A percentile compares a stretch with the other conserved stretches of the same genome.
These are phyloP conservation scores for Caenorhabditis sp. DNA, from an alignment of 2,888 invertebrate species.

Conservation along the genomic window DNA sequence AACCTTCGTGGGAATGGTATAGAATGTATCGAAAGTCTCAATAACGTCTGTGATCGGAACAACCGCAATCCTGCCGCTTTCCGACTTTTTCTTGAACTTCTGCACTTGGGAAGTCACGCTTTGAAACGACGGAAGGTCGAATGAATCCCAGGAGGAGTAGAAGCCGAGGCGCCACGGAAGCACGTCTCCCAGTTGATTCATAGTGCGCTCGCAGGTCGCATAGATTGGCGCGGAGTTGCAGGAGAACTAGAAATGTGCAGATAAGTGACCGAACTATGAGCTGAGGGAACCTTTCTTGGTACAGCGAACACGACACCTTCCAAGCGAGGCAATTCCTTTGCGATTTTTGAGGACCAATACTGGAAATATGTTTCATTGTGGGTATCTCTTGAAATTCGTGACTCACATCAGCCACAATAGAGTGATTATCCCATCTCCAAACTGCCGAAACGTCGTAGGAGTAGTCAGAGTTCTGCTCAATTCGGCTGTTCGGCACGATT, in stretches of 20 bases:
- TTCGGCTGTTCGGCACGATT: conserved; percentile 33
- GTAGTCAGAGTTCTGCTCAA: conserved; percentile 59
- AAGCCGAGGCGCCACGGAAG: conserved; percentile 68
- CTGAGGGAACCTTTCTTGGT: conserved; percentile 48
- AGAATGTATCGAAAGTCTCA: conserved; percentile 69
- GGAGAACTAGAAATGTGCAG: neutral
- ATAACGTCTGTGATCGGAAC: conserved; percentile 69
- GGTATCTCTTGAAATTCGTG: neutral
- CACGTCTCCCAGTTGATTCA: conserved; percentile 48
- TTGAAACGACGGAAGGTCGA: conserved; percentile 48
- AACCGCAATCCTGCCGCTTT: conserved; percentile 46
- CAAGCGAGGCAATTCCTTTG: conserved; percentile 18
- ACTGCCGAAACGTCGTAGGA: conserved; percentile 59
- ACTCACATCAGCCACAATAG: conserved; percentile 59
- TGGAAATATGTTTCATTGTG: conserved; percentile 20
- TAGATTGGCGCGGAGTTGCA: conserved; percentile 52
- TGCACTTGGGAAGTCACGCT: conserved; percentile 43
- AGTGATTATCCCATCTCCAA: conserved; percentile 65
- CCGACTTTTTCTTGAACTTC: conserved; percentile 33
- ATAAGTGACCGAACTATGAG: neutral
- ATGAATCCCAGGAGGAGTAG: conserved; percentile 68
- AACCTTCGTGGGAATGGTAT: conserved; percentile 62
- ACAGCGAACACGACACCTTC: conserved; percentile 63
- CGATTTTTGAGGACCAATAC: conserved; percentile 60
- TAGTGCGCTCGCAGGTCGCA: conserved; percentile 61